phyloP scores from a whole-genome alignment of 1,140 invertebrate species.

The Vollenhovia emeryi region DNA sequence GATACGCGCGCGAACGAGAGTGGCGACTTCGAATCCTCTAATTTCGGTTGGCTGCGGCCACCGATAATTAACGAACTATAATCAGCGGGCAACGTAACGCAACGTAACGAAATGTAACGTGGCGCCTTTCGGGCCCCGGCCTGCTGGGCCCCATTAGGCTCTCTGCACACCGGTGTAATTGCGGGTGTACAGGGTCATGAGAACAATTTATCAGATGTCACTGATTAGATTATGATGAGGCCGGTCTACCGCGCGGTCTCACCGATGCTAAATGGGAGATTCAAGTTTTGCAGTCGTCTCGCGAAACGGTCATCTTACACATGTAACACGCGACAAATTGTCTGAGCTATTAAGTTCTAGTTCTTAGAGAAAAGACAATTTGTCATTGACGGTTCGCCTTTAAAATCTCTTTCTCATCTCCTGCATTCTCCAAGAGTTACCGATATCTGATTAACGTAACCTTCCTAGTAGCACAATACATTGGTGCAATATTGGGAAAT shows the following conservation, averaged over 20 bases:
- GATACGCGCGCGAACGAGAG: slow-evolving; percentile 56
- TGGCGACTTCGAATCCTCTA: slow-evolving; percentile 68
- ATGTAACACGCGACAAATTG: slow-evolving; percentile 3
- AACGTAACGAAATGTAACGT: slow-evolving; percentile 68
- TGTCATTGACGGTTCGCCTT: background rate
- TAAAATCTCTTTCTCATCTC: background rate
- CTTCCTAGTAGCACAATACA: too few species aligned
- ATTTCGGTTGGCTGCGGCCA: slow-evolving; percentile 65
- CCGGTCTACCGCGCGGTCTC: background rate
- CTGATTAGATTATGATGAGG: slow-evolving; percentile 64
- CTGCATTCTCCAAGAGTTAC: background rate
- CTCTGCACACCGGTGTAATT: slow-evolving; percentile 28
- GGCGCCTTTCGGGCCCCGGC: slow-evolving; percentile 13
- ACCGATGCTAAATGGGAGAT: background rate
- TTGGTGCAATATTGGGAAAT: too few species aligned
- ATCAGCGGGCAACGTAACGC: slow-evolving; percentile 66
- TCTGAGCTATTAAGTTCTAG: background rate
- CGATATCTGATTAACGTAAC: background rate
- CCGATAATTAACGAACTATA: slow-evolving; percentile 75
- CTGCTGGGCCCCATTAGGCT: slow-evolving; percentile 52
- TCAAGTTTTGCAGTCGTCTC: background rate
- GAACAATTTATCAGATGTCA: slow-evolving; percentile 53
- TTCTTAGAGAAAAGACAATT: background rate
- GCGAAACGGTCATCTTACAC: background rate
- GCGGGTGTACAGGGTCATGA: background rate